Conservation (phyloP, 2,113 vertebrate species). For the Struthidea cinerea region DNA sequence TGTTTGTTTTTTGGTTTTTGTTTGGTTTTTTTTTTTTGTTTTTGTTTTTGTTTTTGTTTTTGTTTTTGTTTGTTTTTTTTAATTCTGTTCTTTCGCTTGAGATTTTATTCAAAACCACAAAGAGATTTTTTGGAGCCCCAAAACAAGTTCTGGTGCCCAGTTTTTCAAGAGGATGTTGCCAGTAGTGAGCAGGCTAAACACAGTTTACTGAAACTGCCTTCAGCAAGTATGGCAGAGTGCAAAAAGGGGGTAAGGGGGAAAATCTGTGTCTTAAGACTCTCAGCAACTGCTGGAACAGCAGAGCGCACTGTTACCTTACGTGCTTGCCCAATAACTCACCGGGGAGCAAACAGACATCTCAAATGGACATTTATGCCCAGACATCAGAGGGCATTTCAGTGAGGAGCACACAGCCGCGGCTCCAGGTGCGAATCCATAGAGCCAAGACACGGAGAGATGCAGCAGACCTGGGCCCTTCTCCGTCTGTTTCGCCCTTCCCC, state of each 20-base stretch:
- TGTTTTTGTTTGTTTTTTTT: too few relatives aligned
- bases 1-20: not conserved
- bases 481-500: not conserved
- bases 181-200: not conserved
- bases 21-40: too few relatives aligned
- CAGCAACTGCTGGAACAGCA: not conserved
- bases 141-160: not conserved
- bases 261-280: not conserved
- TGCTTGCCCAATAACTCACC: not conserved
- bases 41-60: not conserved
- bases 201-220: not conserved
- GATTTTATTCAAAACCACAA: not conserved
- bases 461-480: not conserved
- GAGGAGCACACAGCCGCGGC: not conserved
- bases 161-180: not conserved
- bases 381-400: not conserved
- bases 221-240: not conserved
- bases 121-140: not conserved
- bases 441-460: rapidly evolving
- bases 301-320: not conserved
- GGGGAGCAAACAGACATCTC: not conserved
- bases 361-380: not conserved
- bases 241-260: not conserved
- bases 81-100: not conserved
- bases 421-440: not conserved